phyloP scores from a whole-genome alignment of 2,797 vertebrate genomes.

The Brachyalestes nurse region DNA sequence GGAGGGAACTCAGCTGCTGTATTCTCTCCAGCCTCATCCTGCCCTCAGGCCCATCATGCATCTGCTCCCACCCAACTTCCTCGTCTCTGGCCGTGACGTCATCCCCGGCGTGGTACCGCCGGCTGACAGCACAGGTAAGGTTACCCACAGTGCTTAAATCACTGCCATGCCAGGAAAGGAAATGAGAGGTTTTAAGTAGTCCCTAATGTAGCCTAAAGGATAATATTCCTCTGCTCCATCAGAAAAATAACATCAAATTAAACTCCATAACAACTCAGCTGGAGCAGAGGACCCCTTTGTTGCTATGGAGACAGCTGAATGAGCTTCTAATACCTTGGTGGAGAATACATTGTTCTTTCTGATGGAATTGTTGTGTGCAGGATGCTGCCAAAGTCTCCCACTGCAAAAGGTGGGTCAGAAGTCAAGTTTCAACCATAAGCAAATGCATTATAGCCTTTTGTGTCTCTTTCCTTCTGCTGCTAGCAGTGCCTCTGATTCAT shows the following conservation, averaged over 20 bases:
- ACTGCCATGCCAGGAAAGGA: conserved; percentile 4
- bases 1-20: conserved; percentile 83
- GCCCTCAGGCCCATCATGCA: conserved; percentile 75
- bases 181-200: conserved; percentile 25
- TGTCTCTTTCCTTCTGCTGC: neutral
- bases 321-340: conserved; percentile 19
- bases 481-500: conserved; percentile 11
- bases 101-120: conserved; percentile 81
- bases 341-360: conserved; percentile 23
- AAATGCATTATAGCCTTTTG: conserved; percentile 19
- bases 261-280: conserved; percentile 42
- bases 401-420: conserved; percentile 29
- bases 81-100: conserved; percentile 81
- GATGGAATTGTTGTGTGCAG: conserved; percentile 26
- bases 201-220: conserved; percentile 34
- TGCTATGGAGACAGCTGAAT: conserved; percentile 52
- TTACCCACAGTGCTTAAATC: conserved; percentile 10
- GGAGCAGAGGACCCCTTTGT: conserved; percentile 44
- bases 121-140: conserved; percentile 69
- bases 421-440: conserved; percentile 25
- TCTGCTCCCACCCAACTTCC: conserved; percentile 88
- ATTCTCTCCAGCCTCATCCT: conserved; percentile 77
- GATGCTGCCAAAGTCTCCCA: conserved; percentile 9
- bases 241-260: conserved; percentile 40
- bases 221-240: conserved; percentile 26